phyloP scores from a whole-genome alignment of 2,888 invertebrate genomes.

The Drosophila fulvimacula region DNA sequence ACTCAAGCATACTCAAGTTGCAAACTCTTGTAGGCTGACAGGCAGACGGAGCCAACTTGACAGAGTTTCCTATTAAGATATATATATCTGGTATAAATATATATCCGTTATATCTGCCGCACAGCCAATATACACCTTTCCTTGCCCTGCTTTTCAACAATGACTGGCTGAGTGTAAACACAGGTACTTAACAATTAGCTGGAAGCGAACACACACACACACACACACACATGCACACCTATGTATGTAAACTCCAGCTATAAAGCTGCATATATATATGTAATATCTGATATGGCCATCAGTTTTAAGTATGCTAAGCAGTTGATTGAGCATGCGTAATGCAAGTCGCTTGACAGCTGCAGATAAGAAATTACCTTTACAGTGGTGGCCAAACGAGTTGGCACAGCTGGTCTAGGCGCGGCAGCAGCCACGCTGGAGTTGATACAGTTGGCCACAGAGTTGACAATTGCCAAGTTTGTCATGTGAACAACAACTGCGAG shows the following conservation, averaged over 20 bases:
- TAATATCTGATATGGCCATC: not conserved
- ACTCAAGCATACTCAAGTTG: too few relatives aligned
- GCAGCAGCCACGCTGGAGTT: constrained; percentile 16
- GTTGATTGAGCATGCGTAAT: not conserved
- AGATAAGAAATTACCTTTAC: not conserved
- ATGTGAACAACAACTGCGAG: not conserved
- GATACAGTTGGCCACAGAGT: constrained; percentile 37
- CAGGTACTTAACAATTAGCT: constrained; percentile 10
- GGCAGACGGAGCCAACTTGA: not conserved
- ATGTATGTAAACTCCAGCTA: not conserved
- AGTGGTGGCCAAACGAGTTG: constrained; percentile 15
- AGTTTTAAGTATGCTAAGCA: not conserved
- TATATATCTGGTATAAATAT: not conserved
- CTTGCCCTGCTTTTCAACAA: not conserved
- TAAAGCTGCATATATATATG: not conserved
- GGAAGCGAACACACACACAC: constrained; percentile 5
- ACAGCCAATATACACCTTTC: not conserved
- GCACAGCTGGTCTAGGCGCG: constrained; percentile 2
- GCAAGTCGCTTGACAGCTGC: not conserved
- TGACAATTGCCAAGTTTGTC: constrained; percentile 23
- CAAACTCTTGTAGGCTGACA: too few relatives aligned
- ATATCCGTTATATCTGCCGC: not conserved
- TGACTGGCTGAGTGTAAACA: not conserved
- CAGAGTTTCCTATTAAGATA: not conserved
- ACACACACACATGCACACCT: not conserved